Percentiles rank a stretch among this genome's conserved stretches.
Conservation (phyloP, 1,140 invertebrate species). For the Papilio dardanus region DNA sequence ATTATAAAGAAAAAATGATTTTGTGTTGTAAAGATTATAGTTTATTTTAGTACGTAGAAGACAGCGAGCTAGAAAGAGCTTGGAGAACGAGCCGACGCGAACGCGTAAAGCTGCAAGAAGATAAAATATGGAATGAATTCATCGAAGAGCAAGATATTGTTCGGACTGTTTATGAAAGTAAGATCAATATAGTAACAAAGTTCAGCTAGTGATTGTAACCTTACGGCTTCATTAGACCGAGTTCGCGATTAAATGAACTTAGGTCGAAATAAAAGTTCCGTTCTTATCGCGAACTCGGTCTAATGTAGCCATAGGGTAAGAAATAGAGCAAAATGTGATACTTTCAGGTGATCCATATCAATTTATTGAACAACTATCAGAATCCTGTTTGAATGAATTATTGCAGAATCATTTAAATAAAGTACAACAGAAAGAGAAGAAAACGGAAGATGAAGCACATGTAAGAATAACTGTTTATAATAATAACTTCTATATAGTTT, state of each 20-base stretch:
- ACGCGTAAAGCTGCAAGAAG: slow-evolving; percentile 63
- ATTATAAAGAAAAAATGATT: no score
- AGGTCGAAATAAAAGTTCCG: no score
- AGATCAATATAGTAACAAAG: not conserved
- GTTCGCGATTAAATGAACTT: no score
- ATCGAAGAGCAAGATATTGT: slow-evolving; percentile 69
- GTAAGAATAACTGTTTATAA: slow-evolving; percentile 28
- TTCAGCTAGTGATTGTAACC: no score
- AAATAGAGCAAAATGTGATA: not conserved
- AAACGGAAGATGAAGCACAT: slow-evolving; percentile 41
- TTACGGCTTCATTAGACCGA: no score
- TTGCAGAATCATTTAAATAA: slow-evolving; percentile 59
- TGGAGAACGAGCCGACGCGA: slow-evolving; percentile 62
- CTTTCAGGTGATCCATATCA: slow-evolving; percentile 72
- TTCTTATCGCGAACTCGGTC: no score
- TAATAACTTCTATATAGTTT: not conserved
- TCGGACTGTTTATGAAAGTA: slow-evolving; percentile 59
- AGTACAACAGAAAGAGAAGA: slow-evolving; percentile 48
- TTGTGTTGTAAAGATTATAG: no score
- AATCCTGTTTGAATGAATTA: slow-evolving; percentile 61
- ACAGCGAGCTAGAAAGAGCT: slow-evolving; percentile 59
- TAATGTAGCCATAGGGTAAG: no score
- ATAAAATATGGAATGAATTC: slow-evolving; percentile 73
- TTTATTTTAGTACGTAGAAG: slow-evolving; percentile 72
- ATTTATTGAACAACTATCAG: slow-evolving; percentile 64